phyloP scores from a whole-genome alignment of 2,888 invertebrate genomes.

The Hoplodrina blanda region DNA sequence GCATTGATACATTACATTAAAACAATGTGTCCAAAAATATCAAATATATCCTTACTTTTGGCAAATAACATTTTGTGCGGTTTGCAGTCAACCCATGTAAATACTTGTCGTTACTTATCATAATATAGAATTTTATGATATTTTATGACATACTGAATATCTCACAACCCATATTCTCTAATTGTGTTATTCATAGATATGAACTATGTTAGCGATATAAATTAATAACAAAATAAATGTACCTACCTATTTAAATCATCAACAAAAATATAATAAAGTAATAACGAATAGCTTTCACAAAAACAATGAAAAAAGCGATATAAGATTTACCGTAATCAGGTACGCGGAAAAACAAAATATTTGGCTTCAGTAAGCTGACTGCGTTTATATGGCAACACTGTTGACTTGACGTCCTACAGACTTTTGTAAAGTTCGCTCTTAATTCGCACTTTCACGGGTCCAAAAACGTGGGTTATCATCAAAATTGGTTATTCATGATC shows the following conservation, averaged over 20 bases:
- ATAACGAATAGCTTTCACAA: constrained; percentile 60
- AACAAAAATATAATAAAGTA: constrained; percentile 65
- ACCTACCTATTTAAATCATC: constrained; percentile 52
- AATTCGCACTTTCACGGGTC: neutral
- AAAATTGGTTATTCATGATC: no score
- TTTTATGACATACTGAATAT: constrained; percentile 52
- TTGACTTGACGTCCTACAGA: constrained; percentile 52
- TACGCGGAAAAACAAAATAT: constrained; percentile 64
- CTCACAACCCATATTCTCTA: constrained; percentile 62
- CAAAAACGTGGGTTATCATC: no score
- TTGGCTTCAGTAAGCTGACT: constrained; percentile 68
- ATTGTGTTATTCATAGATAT: constrained; percentile 29
- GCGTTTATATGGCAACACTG: constrained; percentile 66
- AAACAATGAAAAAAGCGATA: constrained; percentile 60
- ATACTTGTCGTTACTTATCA: constrained; percentile 60
- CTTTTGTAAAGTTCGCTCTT: constrained; percentile 26
- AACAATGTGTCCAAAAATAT: constrained; percentile 68
- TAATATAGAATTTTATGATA: constrained; percentile 56
- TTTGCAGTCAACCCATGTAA: constrained; percentile 49
- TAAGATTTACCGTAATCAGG: constrained; percentile 64
- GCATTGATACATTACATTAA: constrained; percentile 48
- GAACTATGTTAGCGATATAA: constrained; percentile 47
- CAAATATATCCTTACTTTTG: constrained; percentile 61
- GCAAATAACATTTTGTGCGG: constrained; percentile 56
- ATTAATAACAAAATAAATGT: constrained; percentile 61